phyloP scores from a whole-genome alignment of 2,797 vertebrate genomes.

The Cossypha caffra region DNA sequence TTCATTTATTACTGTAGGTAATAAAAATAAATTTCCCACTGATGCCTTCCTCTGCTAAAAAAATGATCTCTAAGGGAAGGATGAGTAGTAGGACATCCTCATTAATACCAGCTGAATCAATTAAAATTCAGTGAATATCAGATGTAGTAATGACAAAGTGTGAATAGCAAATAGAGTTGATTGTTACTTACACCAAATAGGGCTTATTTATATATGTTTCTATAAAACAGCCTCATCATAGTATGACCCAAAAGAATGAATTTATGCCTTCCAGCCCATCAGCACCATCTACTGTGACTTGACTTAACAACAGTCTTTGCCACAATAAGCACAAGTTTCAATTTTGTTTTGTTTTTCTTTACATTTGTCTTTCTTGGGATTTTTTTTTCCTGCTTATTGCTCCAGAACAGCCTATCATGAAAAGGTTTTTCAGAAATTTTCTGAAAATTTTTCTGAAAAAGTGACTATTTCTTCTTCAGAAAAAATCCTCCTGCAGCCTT shows the following conservation, averaged over 20 bases:
- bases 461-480: neutral
- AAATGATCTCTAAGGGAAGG: neutral
- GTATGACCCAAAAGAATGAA: neutral
- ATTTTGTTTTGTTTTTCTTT: neutral
- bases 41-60: neutral
- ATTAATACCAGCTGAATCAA: conserved; percentile 62
- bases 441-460: neutral
- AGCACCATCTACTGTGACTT: conserved; percentile 69
- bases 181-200: conserved; percentile 53
- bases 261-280: conserved; percentile 42
- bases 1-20: neutral
- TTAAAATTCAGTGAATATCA: conserved; percentile 64
- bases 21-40: neutral
- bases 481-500: neutral
- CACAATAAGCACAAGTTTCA: neutral
- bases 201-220: conserved; percentile 38
- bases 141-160: conserved; percentile 62
- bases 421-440: neutral
- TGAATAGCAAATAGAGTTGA: conserved; percentile 65
- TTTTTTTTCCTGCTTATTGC: neutral
- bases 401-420: neutral
- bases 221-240: neutral
- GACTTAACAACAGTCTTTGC: neutral
- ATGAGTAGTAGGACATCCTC: conserved; percentile 40
- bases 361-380: neutral